Evolutionary conservation across 2,113 vertebrate genomes (phyloP).

Genomic region (Platanista minor): DNA sequence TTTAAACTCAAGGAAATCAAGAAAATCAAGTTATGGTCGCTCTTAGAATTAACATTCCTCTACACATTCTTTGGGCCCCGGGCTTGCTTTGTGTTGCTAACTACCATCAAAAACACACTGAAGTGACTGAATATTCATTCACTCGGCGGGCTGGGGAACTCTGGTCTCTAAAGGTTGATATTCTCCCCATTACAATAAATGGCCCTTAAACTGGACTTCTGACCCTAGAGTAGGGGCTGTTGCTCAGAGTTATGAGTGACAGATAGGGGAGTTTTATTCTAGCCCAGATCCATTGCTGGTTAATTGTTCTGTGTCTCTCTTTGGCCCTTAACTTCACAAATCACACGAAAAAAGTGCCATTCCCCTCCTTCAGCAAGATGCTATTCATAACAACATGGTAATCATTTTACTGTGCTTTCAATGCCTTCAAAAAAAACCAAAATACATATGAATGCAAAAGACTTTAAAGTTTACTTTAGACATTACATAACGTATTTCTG

Average conservation of each 20-base stretch:
- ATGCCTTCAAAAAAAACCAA: background rate
- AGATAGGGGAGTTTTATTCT: background rate
- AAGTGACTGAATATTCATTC: background rate
- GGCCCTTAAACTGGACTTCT: background rate
- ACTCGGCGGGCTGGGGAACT: background rate
- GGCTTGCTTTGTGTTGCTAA: conserved; percentile 45
- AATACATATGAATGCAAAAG: conserved; percentile 12
- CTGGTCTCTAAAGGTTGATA: background rate
- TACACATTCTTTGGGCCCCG: conserved; percentile 48
- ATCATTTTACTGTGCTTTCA: background rate
- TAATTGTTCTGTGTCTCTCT: background rate
- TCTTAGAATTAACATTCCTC: conserved; percentile 74
- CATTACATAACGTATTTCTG: background rate
- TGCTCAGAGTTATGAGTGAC: background rate
- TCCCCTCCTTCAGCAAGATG: background rate
- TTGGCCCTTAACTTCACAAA: background rate
- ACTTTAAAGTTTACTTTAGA: background rate
- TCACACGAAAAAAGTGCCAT: background rate
- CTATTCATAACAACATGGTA: background rate
- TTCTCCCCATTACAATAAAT: background rate
- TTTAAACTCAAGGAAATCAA: conserved; percentile 72
- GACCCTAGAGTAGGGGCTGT: background rate
- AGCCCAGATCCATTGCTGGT: background rate
- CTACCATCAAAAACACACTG: background rate
- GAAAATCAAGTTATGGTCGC: conserved; percentile 73